Percentiles rank a stretch among this genome's conserved stretches.
These are phyloP conservation scores for Corythaixoides concolor DNA, from an alignment of 2,113 vertebrate species.

Conservation along the genomic window DNA sequence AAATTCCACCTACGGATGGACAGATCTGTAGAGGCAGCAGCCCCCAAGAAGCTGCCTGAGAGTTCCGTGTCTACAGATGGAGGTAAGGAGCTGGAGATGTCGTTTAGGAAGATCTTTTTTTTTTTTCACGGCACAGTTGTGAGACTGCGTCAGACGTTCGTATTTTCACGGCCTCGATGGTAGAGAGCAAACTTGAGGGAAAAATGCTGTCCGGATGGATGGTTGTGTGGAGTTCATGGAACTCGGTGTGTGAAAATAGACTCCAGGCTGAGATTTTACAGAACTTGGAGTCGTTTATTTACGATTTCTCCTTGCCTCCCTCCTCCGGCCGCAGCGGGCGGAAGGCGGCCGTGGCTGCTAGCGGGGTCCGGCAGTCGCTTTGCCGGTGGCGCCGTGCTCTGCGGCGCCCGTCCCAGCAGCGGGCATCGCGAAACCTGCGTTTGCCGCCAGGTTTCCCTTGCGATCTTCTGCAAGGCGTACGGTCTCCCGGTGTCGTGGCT, in stretches of 20 bases:
- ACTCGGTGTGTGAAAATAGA: accelerated
- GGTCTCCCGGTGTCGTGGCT: background rate
- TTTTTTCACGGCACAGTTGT: no score
- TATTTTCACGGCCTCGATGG: background rate
- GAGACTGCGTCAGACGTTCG: accelerated
- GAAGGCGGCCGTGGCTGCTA: background rate
- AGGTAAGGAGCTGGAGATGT: background rate
- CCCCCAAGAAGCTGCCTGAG: background rate
- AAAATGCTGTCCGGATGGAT: no score
- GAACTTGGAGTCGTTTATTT: background rate
- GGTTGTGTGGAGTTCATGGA: background rate
- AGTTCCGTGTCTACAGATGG: background rate
- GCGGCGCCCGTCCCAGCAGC: background rate
- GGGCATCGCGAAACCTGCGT: background rate
- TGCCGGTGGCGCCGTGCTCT: background rate
- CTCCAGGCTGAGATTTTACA: background rate
- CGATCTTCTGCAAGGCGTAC: background rate
- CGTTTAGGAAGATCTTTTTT: background rate
- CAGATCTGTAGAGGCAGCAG: background rate
- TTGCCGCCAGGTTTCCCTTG: background rate
- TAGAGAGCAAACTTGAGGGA: background rate
- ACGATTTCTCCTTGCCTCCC: background rate
- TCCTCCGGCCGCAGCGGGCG: accelerated
- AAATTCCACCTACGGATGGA: background rate
- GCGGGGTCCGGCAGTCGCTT: background rate